Evolutionary conservation across 2,113 vertebrate species (phyloP).

Genomic region (Syngnathoides biaculeatus): DNA sequence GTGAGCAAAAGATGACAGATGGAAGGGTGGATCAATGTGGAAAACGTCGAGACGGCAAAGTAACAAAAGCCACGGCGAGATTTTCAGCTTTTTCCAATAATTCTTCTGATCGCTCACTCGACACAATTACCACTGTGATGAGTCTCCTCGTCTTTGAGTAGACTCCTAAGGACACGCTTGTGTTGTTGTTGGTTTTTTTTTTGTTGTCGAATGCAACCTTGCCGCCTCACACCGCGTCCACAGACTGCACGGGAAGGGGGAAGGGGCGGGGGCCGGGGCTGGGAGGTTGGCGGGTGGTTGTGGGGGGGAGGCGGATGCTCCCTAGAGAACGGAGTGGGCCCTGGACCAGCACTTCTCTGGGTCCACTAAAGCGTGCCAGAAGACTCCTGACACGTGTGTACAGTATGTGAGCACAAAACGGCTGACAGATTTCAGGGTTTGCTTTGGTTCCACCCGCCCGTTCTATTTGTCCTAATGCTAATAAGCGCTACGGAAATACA

Average conservation of each 20-base stretch:
- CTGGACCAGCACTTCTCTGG: slow-evolving; percentile 68
- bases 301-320: slow-evolving; percentile 36
- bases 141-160: slow-evolving; percentile 55
- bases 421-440: slow-evolving; percentile 69
- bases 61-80: slow-evolving; percentile 65
- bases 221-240: slow-evolving; percentile 67
- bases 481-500: slow-evolving; percentile 36
- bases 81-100: slow-evolving; percentile 57
- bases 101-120: slow-evolving; percentile 66
- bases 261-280: slow-evolving; percentile 45
- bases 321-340: slow-evolving; percentile 67
- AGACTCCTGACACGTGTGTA: slow-evolving; percentile 70
- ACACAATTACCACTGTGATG: slow-evolving; percentile 74
- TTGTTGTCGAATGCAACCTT: slow-evolving; percentile 51
- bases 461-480: slow-evolving; percentile 53
- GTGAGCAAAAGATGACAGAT: slow-evolving; percentile 73
- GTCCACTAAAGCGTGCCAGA: slow-evolving; percentile 67
- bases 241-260: slow-evolving; percentile 68
- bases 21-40: slow-evolving; percentile 72
- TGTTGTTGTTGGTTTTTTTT: slow-evolving; percentile 41
- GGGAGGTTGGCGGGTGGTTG: slow-evolving; percentile 26
- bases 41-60: slow-evolving; percentile 65
- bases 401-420: slow-evolving; percentile 71
- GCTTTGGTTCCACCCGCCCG: slow-evolving; percentile 49
- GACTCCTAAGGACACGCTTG: slow-evolving; percentile 52